Evolutionary conservation across 2,888 invertebrate genomes (phyloP), one percentile per base, ranked within the genome.

Genomic region (Falcaria lacertinaria): DNA sequence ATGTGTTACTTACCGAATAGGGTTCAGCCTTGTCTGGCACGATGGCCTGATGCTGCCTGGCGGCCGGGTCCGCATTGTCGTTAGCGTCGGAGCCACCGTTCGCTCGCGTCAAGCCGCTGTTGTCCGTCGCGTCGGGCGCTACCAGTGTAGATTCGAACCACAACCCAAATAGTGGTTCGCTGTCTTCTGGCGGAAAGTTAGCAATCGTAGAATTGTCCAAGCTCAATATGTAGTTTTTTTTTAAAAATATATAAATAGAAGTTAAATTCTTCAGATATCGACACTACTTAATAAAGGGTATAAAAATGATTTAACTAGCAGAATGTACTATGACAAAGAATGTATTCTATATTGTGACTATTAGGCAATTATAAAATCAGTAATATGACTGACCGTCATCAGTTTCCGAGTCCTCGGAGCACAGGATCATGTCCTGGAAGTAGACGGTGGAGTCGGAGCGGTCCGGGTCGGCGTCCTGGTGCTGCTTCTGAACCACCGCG

Each of bases 81-180:
- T 83, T 75, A n/a, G 90, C 79, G 22, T 90, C 90, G 36, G 89
- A 84, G 32, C 90, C 80, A 15, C 85, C 86, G 11, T 89, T 72
- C 2, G 87, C 74, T 4, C 78, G 69, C 36, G 70, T 67, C 7
- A 66, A 49, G 0, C 70, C 67, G 43, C 91, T 90, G 33, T 89
- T 89, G 54, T 93, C 94, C 0, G 89, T 78, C 7, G 91, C 90
- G 54, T 95, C 94, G 0, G 94, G 93, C 1, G 97, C 96, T 16
- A 96, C 96, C 8, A 98, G 89, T 0, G 97, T 97, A 69, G 97
- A 97, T 74, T 98, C 97, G 81, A 98, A 97, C 97, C 97, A 98
- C 56, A 96, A 93, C 0, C 98, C 98, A 59, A 97, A 90, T 48
- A 97, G 92, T 4, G 96, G 95, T 80, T 97, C 96, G 77, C 94